Percentiles rank a stretch among this genome's conserved stretches.
Evolutionary conservation across 2,888 invertebrate species (phyloP).

Genomic region (Camptogramma bilineatum): DNA sequence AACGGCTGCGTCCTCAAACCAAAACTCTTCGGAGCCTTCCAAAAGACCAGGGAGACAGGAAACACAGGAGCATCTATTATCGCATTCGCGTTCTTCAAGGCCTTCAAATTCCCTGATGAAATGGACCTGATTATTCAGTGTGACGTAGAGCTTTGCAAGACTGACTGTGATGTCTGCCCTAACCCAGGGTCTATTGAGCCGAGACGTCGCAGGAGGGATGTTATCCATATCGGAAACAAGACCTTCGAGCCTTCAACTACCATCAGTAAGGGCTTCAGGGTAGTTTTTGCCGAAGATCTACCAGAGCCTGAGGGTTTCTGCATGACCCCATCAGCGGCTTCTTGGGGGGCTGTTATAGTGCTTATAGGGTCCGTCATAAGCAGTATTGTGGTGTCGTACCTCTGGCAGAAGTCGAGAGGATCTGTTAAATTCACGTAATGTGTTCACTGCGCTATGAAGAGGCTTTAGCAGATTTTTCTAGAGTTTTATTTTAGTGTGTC

Average conservation of each 20-base stretch:
- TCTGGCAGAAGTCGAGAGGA: constrained; percentile 73
- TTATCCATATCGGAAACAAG: constrained; percentile 77
- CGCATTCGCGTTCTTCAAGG: constrained; percentile 92
- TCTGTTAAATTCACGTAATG: constrained; percentile 65
- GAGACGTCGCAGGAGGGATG: constrained; percentile 73
- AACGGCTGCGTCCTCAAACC: constrained; percentile 92
- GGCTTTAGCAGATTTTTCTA: constrained; percentile 22
- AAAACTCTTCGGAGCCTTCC: constrained; percentile 93
- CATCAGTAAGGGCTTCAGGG: constrained; percentile 87
- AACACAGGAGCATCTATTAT: constrained; percentile 90
- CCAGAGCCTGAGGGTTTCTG: constrained; percentile 83
- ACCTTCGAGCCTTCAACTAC: constrained; percentile 86
- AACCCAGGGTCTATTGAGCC: constrained; percentile 87
- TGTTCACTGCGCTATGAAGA: constrained; percentile 16
- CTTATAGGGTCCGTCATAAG: constrained; percentile 86
- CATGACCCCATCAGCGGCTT: constrained; percentile 87
- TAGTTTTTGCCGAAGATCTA: constrained; percentile 89
- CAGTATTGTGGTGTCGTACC: constrained; percentile 71
- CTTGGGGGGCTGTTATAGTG: constrained; percentile 86
- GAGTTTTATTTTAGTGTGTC: constrained; percentile 18
- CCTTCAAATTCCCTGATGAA: constrained; percentile 93
- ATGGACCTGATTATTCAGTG: constrained; percentile 94
- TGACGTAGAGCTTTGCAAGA: constrained; percentile 92
- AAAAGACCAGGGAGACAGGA: constrained; percentile 90
- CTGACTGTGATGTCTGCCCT: constrained; percentile 90